phyloP scores from a whole-genome alignment of 1,140 invertebrate genomes.

The Sycophila sp. region DNA sequence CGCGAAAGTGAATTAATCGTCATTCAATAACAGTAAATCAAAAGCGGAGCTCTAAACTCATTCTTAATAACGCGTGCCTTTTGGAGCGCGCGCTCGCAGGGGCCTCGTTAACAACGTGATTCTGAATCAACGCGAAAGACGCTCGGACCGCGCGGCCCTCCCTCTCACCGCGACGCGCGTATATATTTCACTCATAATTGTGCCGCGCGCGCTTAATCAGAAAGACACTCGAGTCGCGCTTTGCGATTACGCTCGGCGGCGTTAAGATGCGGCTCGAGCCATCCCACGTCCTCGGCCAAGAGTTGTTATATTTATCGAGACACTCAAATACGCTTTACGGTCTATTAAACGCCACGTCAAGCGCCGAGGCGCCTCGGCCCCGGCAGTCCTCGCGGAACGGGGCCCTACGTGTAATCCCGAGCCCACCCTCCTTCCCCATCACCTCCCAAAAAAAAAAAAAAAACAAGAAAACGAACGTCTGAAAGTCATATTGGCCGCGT shows the following conservation, averaged over 20 bases:
- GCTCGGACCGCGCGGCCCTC: no score
- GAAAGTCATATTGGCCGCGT: background rate
- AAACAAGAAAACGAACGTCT: no score
- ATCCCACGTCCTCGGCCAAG: conserved; percentile 42
- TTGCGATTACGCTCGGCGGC: conserved; percentile 46
- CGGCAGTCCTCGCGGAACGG: conserved; percentile 42
- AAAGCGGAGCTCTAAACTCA: no score
- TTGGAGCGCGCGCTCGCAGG: no score
- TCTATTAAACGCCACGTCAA: conserved; percentile 65
- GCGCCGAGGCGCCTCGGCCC: conserved; percentile 47
- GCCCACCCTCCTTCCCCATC: background rate
- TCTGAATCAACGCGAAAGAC: no score
- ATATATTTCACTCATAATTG: background rate
- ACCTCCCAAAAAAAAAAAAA: background rate
- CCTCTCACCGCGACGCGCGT: no score
- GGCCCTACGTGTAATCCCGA: background rate
- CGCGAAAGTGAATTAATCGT: no score
- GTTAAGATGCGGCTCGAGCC: conserved; percentile 45
- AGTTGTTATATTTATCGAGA: conserved; percentile 67
- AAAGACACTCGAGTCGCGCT: conserved; percentile 28
- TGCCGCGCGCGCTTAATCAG: conserved; percentile 31
- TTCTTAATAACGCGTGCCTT: no score
- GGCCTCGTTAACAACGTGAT: no score
- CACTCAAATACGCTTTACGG: conserved; percentile 64
- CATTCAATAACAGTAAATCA: no score